A percentile compares a stretch with the other conserved stretches of the same genome.
phyloP scores from a whole-genome alignment of 2,113 vertebrate genomes.

The Centropus bengalensis region DNA sequence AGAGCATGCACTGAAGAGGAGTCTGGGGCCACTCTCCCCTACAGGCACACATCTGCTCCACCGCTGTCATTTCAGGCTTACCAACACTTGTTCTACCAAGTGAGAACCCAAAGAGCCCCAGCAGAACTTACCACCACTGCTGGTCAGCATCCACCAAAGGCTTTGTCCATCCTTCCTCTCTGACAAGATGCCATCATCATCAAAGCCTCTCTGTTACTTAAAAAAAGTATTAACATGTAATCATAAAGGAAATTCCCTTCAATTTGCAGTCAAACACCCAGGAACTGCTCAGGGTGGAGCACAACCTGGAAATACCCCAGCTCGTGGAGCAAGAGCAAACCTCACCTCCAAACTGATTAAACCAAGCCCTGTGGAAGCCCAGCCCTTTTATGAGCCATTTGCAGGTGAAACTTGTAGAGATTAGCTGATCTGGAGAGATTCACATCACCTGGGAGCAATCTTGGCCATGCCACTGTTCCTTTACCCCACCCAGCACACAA shows the following conservation, averaged over 20 bases:
- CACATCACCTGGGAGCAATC: background rate
- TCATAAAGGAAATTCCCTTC: background rate
- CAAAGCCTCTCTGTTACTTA: background rate
- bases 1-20: background rate
- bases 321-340: background rate
- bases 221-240: background rate
- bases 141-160: background rate
- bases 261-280: background rate
- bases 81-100: background rate
- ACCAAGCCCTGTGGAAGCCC: fast-evolving
- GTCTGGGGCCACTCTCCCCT: background rate
- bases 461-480: background rate
- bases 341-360: fast-evolving
- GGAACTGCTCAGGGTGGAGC: background rate
- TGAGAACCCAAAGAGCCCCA: background rate
- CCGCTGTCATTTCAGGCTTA: background rate
- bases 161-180: background rate
- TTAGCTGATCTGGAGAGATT: background rate
- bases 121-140: background rate
- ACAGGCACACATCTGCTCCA: background rate
- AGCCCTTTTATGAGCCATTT: background rate
- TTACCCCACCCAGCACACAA: background rate
- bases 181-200: background rate
- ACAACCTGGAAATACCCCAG: background rate
- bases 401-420: background rate